phyloP scores from a whole-genome alignment of 2,113 vertebrate genomes.

The Puffinus mauretanicus region DNA sequence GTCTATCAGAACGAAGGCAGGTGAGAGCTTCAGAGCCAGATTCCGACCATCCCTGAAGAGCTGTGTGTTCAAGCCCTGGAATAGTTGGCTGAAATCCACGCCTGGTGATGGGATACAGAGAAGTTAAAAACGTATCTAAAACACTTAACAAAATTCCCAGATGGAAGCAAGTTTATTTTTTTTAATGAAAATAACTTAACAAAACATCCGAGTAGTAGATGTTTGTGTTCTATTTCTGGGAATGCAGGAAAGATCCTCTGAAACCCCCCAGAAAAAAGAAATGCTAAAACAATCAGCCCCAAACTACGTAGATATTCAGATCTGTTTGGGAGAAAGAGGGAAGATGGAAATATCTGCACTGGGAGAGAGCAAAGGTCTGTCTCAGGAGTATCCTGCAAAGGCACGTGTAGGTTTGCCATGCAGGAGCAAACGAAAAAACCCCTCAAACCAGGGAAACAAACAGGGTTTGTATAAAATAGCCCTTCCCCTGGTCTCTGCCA shows the following conservation, averaged over 20 bases:
- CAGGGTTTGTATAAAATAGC: neutral
- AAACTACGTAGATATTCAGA: neutral
- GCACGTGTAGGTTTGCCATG: neutral
- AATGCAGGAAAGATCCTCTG: neutral
- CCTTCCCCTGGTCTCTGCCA: neutral
- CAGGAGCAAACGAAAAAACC: neutral
- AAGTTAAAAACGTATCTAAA: neutral
- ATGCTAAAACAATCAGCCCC: neutral
- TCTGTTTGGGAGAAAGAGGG: neutral
- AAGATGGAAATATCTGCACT: neutral
- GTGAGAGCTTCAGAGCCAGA: slow-evolving; percentile 6
- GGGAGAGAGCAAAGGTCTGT: neutral
- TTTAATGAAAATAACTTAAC: slow-evolving; percentile 5
- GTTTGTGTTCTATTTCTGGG: slow-evolving; percentile 27
- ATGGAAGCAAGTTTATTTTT: slow-evolving; percentile 16
- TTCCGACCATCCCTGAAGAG: neutral
- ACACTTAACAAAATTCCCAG: slow-evolving; percentile 11
- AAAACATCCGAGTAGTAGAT: slow-evolving; percentile 12
- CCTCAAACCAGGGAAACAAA: neutral
- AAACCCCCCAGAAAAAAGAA: neutral
- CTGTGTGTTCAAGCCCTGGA: neutral
- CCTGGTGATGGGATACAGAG: neutral
- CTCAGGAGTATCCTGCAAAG: neutral
- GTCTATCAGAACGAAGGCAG: neutral
- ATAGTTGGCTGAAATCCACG: neutral